Conservation (phyloP, 2,888 invertebrate genomes). For the Drosophila mettleri region DNA sequence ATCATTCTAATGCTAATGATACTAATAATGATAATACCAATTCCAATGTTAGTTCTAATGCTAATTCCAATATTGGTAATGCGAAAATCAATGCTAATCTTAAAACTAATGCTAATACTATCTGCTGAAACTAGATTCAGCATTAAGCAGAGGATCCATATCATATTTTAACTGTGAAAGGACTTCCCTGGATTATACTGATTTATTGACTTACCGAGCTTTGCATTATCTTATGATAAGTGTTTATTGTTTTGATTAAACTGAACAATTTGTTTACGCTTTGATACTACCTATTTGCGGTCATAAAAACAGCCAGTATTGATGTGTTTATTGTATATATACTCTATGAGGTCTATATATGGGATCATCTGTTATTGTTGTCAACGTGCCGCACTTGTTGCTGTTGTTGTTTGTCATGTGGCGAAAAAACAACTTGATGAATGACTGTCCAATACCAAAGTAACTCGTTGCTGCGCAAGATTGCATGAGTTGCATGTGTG, state of each 20-base stretch:
- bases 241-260: background rate
- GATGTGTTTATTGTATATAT: background rate
- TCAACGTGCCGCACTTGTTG: conserved; percentile 31
- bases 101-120: background rate
- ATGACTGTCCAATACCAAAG: conserved; percentile 35
- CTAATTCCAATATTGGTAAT: background rate
- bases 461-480: conserved; percentile 13
- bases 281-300: background rate
- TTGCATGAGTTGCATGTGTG: background rate
- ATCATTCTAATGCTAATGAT: no score
- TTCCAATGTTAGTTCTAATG: background rate
- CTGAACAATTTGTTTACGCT: background rate
- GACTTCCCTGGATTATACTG: background rate
- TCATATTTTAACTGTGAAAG: background rate
- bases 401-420: conserved; percentile 23
- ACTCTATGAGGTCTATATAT: background rate
- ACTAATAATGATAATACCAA: background rate
- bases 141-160: no score
- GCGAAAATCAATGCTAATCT: no score
- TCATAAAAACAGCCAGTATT: background rate
- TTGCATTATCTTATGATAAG: background rate
- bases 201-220: background rate
- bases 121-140: no score
- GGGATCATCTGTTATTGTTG: conserved; percentile 24
- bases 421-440: conserved; percentile 48